Evolutionary conservation across 2,797 vertebrate species (phyloP).

Genomic region (Sebastes trivittatus): DNA sequence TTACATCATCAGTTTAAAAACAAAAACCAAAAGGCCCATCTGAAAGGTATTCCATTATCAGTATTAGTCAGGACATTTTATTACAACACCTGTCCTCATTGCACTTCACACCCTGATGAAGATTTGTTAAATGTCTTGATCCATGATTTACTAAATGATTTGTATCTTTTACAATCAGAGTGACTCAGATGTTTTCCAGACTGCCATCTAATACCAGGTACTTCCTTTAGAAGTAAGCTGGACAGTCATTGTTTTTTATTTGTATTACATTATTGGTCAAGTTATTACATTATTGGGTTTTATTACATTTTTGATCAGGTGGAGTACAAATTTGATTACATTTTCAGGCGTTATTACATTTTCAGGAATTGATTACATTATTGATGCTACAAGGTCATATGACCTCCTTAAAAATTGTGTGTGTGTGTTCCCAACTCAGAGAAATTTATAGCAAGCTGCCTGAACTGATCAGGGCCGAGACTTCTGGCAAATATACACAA

Average conservation of each 20-base stretch:
- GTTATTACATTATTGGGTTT: background rate
- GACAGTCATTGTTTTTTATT: no score
- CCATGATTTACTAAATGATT: no score
- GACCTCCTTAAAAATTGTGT: background rate
- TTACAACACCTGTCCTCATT: background rate
- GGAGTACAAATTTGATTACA: background rate
- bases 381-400: background rate
- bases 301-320: background rate
- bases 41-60: background rate
- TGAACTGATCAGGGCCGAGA: background rate
- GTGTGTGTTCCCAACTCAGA: background rate
- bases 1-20: background rate
- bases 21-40: no score
- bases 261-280: background rate
- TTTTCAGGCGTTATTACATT: no score
- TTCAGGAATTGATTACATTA: background rate
- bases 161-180: no score
- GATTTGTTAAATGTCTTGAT: no score
- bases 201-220: no score
- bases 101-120: no score
- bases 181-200: no score
- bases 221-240: no score
- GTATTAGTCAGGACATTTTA: background rate
- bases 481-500: background rate
- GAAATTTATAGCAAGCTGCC: background rate